Evolutionary conservation across 2,113 vertebrate species (phyloP).

Genomic region (Phalacrocorax carbo): DNA sequence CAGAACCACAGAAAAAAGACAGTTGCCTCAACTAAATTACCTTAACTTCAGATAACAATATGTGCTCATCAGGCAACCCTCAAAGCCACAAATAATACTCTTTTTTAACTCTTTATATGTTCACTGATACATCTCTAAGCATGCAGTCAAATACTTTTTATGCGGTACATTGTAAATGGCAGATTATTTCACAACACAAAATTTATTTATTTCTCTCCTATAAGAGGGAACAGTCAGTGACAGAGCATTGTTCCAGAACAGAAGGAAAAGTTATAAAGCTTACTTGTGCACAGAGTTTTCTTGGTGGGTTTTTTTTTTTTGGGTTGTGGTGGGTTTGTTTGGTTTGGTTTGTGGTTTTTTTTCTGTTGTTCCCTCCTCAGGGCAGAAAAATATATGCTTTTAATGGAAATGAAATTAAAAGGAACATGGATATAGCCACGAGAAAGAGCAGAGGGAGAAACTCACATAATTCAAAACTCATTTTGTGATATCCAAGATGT

Average conservation of each 20-base stretch:
- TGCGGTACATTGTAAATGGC: not conserved
- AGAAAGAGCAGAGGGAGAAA: not conserved
- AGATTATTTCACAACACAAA: not conserved
- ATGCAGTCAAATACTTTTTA: not conserved
- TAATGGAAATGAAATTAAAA: not conserved
- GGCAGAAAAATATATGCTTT: not conserved
- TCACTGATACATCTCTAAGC: not conserved
- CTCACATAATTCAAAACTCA: slow-evolving; percentile 12
- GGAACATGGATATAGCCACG: not conserved
- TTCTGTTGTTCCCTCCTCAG: not conserved
- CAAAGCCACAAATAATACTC: not conserved
- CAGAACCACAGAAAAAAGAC: not conserved
- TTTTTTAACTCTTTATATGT: not conserved
- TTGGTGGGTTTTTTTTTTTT: not conserved
- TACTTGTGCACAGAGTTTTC: not conserved
- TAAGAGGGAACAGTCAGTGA: not conserved
- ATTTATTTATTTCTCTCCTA: not conserved
- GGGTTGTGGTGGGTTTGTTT: too few relatives aligned
- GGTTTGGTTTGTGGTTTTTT: too few relatives aligned
- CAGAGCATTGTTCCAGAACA: not conserved
- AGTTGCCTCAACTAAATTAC: not conserved
- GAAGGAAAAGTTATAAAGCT: not conserved
- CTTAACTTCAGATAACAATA: not conserved
- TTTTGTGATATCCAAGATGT: not conserved
- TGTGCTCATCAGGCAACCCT: not conserved